Conservation (phyloP, 2,797 vertebrate species). For the Lepus townsendii region DNA sequence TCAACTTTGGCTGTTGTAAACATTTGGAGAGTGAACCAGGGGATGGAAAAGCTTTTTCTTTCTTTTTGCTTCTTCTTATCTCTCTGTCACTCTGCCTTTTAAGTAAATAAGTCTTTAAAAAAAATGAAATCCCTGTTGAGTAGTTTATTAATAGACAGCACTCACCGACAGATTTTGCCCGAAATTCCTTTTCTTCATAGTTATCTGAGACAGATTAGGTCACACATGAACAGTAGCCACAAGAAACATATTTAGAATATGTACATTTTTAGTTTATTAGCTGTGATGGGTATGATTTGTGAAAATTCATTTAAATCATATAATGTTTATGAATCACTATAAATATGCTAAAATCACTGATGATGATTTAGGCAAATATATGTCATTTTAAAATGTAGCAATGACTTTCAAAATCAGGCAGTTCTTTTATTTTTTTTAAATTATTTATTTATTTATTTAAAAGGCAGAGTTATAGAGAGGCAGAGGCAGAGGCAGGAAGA, state of each 20-base stretch:
- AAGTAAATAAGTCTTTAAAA: too few species aligned
- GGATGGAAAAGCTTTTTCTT: too few species aligned
- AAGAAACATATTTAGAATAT: not conserved
- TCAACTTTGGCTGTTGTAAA: too few species aligned
- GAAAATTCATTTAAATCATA: not conserved
- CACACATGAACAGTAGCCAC: not conserved
- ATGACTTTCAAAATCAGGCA: not conserved
- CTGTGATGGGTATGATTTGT: not conserved
- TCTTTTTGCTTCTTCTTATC: too few species aligned
- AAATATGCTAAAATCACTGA: not conserved
- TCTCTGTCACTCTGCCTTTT: too few species aligned
- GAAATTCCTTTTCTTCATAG: not conserved
- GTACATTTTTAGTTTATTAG: not conserved
- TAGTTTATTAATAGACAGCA: not conserved
- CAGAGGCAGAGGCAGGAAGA: too few species aligned
- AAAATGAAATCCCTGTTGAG: not conserved
- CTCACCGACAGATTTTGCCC: not conserved
- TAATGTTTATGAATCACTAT: not conserved
- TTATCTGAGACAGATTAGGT: not conserved
- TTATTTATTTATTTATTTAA: too few species aligned
- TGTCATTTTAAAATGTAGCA: constrained; percentile 6
- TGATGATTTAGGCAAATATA: not conserved
- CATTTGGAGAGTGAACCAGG: too few species aligned
- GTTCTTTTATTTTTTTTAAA: not conserved
- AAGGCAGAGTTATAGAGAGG: too few species aligned